These are phyloP conservation scores for Lycocorax pyrrhopterus DNA, from an alignment of 2,113 vertebrate species.

Conservation along the genomic window DNA sequence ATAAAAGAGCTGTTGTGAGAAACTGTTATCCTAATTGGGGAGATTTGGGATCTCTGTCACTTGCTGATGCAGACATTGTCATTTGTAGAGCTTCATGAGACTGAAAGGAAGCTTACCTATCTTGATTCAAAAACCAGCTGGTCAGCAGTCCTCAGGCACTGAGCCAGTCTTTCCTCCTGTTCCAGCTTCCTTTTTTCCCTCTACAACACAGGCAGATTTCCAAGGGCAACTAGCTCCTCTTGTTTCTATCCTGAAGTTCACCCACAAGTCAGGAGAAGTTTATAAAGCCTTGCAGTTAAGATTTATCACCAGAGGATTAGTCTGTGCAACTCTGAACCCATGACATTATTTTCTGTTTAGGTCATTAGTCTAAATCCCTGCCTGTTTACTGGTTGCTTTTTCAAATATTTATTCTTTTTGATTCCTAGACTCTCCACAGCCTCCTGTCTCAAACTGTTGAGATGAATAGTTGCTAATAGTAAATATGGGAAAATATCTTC, in stretches of 20 bases:
- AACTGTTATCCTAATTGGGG: background rate
- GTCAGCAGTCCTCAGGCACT: background rate
- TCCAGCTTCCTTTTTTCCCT: background rate
- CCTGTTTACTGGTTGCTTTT: slow-evolving; percentile 8
- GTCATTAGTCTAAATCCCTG: slow-evolving; percentile 4
- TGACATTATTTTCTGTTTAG: slow-evolving; percentile 4
- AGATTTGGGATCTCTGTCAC: background rate
- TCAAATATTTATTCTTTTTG: slow-evolving; percentile 31
- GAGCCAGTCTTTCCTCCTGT: background rate
- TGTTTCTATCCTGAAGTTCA: background rate
- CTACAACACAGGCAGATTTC: background rate
- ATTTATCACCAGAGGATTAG: slow-evolving; percentile 30
- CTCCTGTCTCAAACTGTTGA: background rate
- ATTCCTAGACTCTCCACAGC: background rate
- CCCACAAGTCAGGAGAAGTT: background rate
- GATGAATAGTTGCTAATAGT: background rate
- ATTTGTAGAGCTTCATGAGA: background rate
- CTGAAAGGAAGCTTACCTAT: background rate
- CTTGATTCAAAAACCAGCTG: background rate
- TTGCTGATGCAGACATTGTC: background rate
- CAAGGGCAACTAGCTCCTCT: background rate
- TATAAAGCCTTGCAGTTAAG: background rate
- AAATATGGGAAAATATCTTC: background rate
- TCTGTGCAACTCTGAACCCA: background rate
- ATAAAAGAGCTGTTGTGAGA: background rate